phyloP scores from a whole-genome alignment of 2,113 vertebrate genomes.

The Tylochromis polylepis region DNA sequence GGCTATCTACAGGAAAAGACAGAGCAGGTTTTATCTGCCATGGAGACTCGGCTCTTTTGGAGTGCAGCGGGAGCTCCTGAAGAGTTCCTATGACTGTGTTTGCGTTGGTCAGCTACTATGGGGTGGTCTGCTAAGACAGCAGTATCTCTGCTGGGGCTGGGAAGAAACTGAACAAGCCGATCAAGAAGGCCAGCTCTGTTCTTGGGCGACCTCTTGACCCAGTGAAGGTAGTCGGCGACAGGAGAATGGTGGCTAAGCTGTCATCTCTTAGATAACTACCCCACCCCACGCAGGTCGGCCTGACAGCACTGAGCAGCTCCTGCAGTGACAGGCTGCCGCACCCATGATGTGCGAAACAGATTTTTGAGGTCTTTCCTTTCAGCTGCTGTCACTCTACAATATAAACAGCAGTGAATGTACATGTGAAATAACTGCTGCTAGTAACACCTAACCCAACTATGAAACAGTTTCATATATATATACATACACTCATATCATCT shows the following conservation, averaged over 20 bases:
- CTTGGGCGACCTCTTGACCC: not conserved
- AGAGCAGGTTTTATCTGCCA: not conserved
- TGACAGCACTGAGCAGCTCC: not conserved
- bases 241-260: not conserved
- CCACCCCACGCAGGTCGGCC: not conserved
- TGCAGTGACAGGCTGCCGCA: not conserved
- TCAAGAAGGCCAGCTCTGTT: not conserved
- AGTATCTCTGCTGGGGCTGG: not conserved
- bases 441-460: not conserved
- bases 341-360: not conserved
- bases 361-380: not conserved
- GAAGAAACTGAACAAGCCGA: not conserved
- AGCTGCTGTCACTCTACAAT: not conserved
- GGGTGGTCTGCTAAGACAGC: not conserved
- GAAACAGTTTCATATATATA: not conserved
- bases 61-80: not conserved
- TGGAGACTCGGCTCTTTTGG: accelerated
- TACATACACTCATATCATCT: too few relatives aligned
- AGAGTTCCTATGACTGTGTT: not conserved
- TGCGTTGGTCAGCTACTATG: too few relatives aligned
- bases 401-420: not conserved
- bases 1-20: not conserved
- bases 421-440: not conserved
- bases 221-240: not conserved
- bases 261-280: too few relatives aligned